Evolutionary conservation across 2,797 vertebrate species (phyloP), one percentile per base, ranked within the genome.

Genomic region (Acipenser oxyrinchus): DNA sequence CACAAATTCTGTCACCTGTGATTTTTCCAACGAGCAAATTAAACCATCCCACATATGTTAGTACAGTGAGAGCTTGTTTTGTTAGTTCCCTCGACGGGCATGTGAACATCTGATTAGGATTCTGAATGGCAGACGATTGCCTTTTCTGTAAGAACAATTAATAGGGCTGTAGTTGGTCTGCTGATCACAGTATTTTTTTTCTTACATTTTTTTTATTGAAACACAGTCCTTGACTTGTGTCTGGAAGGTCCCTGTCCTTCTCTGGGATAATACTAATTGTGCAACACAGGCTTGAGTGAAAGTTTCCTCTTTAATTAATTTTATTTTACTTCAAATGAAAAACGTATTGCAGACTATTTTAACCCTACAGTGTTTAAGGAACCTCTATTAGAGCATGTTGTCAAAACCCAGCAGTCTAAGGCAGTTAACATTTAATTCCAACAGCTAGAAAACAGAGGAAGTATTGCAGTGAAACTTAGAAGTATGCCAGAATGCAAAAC

Each of bases 151-250:
- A 66, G 69, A 51, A 63, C 69, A 70, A 70, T 70, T 63, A 66
- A 65, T 69, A 53, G 70, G 58, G 52, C 64, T 64, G 48, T 60
- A 48, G 69, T 75, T 63, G 70, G 70, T 73, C 74, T 49, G 9
- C 69, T 78, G 71, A 74, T 74, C 66, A 59, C 65, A 52, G 68
- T 65, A 70, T 18, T 37, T 37, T 37, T 37, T 37, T 37, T 37
- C 23, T 37, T 37, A 37, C 4, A 37, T 37, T 37, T 37, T 37
- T 37, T 37, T 37, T 23, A 37, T 37, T 37, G 23, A 58, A 58
- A 58, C 55, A 58, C 53, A 77, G 60, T 76, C 70, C 61, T 75
- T 60, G 74, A 68, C 69, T 61, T 55, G 18, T 69, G 69, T 71
- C 68, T 68, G 62, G 63, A 68, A 68, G 66, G 18, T 51, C 64